Base-by-base conservation (phyloP, 2,888 invertebrate species). In the Thera britannica region DNA sequence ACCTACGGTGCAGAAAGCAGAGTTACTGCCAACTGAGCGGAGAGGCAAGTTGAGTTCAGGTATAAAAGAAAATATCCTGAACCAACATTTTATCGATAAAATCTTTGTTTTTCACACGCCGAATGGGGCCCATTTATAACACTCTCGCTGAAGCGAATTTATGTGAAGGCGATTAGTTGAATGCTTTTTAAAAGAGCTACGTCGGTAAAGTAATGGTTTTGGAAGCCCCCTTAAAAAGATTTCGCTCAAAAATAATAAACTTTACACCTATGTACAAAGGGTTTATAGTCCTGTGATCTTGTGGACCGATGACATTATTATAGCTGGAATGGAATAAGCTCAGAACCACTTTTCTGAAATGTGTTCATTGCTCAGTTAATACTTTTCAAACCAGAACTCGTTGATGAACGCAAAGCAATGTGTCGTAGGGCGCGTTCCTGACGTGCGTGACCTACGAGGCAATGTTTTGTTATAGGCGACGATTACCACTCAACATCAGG, bases 141-240 rank as follows among this genome's bases (percentile, higher is more conserved):
- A 67, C 78, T 78, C 75, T 68, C 12, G 76, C 63, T 72, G 68
- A 63, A 74, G 70, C 63, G 63, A 79, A 86, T 87, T 87, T 87
- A 87, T 87, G 83, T 80, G 67, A 44, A 71, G 58, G 73, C 85
- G 87, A 88, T 89, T 86, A 88, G 83, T 82, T 79, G 77, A 86
- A 84, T 79, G 84, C 78, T 82, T 85, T 86, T 85, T 85, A 86
- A 87, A 83, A 79, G 79, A 75, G 41, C 76, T 74, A 68, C 80
- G 78, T 77, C 72, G 75, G 73, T 72, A 80, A 81, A 86, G 76
- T 81, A 76, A 81, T 83, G 78, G 79, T 64, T 67, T 59, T 41
- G 65, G 72, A 12, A 51, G 8, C 52, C 52, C 0, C 1, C 1
- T 51, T 52, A 8, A 34, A 52, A 52, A 7, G 23, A 34, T 52